A percentile compares a stretch with the other conserved stretches of the same genome.
These are phyloP conservation scores for Tupiocoris notatus DNA, from an alignment of 2,888 invertebrate genomes.

Conservation along the genomic window DNA sequence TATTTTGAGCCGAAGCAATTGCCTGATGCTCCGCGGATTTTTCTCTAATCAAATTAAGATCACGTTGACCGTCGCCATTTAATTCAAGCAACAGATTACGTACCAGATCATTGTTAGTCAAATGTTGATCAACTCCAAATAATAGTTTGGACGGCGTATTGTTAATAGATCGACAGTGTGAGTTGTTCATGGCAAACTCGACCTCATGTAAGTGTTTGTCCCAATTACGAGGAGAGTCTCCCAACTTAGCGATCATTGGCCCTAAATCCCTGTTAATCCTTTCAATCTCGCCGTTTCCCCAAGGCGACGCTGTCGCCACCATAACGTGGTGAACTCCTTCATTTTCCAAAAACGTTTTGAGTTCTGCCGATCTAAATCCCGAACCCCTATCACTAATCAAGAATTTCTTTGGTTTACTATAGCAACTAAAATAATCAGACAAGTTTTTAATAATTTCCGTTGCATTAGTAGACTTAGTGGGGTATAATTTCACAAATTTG, in stretches of 20 bases:
- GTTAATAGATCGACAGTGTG: background rate
- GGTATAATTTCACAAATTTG: background rate
- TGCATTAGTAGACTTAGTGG: background rate
- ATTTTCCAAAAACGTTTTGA: background rate
- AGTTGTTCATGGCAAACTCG: slow-evolving; percentile 5
- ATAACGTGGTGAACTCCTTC: background rate
- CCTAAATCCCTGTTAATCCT: background rate
- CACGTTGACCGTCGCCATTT: background rate
- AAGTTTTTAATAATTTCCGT: background rate
- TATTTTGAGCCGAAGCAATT: no score
- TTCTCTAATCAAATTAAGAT: background rate
- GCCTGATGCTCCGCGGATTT: no score
- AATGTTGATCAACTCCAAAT: slow-evolving; percentile 23
- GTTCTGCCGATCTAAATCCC: background rate
- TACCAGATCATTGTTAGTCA: background rate
- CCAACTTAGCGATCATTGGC: slow-evolving; percentile 14
- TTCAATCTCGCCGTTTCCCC: background rate
- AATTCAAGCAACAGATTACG: background rate
- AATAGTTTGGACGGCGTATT: background rate
- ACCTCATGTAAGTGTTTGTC: background rate
- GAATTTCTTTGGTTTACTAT: background rate
- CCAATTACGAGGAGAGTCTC: background rate
- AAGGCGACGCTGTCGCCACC: slow-evolving; percentile 3
- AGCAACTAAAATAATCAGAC: background rate
- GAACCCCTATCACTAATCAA: background rate